Evolutionary conservation across 2,113 vertebrate species (phyloP).

Genomic region (Tapirus terrestris): DNA sequence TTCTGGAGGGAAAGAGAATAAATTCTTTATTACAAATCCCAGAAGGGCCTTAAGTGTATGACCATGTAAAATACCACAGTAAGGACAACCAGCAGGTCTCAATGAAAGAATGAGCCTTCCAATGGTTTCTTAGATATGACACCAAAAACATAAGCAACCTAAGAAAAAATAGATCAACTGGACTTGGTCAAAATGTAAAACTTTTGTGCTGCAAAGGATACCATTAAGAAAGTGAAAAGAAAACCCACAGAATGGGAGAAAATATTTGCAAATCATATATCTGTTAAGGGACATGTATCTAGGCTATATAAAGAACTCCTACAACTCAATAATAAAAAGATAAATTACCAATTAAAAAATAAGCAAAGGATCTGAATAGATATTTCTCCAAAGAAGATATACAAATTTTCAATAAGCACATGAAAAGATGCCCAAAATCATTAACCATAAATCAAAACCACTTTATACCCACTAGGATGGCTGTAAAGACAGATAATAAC

Average conservation of each 20-base stretch:
- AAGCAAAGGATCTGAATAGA: neutral
- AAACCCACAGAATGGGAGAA: neutral
- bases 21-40: conserved; percentile 31
- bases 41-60: conserved; percentile 10
- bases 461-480: neutral
- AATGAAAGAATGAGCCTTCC: neutral
- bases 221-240: conserved; percentile 26
- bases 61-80: neutral
- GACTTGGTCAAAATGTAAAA: neutral
- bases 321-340: conserved; percentile 18
- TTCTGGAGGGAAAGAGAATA: neutral
- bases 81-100: neutral
- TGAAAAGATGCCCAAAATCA: neutral
- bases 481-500: neutral
- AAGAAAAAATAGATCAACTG: neutral
- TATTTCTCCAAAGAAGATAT: neutral
- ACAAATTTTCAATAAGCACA: neutral
- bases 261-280: neutral
- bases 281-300: neutral
- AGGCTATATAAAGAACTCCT: neutral
- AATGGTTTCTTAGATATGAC: neutral
- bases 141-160: neutral
- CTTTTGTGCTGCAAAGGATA: neutral
- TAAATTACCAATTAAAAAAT: neutral
- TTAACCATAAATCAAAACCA: conserved; percentile 12